phyloP scores from a whole-genome alignment of 2,888 invertebrate species.

The Agrochola lota region DNA sequence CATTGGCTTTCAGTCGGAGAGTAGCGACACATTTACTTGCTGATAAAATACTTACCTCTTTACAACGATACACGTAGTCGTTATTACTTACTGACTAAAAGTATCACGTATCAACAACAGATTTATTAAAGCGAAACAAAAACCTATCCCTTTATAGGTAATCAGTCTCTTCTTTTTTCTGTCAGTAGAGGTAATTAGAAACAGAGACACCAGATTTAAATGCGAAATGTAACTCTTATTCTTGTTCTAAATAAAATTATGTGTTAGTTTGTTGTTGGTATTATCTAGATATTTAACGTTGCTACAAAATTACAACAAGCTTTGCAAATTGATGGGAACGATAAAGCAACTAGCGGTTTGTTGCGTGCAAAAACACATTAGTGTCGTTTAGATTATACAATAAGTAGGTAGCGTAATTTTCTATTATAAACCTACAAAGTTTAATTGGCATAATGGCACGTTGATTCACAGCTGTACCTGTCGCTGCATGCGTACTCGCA shows the following conservation, averaged over 20 bases:
- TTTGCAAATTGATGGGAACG: constrained; percentile 13
- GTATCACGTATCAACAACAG: neutral
- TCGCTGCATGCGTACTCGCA: constrained; percentile 93
- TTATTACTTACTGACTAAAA: neutral
- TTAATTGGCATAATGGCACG: constrained; percentile 17
- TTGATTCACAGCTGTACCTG: constrained; percentile 87
- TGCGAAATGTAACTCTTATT: neutral
- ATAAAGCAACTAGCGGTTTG: constrained; percentile 4
- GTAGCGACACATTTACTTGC: neutral
- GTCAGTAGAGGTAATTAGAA: neutral
- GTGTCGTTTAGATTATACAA: constrained; percentile 37
- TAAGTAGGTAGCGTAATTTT: constrained; percentile 24
- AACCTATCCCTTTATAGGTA: neutral
- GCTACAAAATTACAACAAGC: neutral
- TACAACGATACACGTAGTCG: neutral
- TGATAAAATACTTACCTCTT: neutral
- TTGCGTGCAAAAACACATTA: constrained; percentile 23
- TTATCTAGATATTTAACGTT: neutral
- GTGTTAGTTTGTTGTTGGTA: neutral
- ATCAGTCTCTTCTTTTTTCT: neutral
- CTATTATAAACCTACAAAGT: constrained; percentile 25
- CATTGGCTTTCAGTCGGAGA: neutral
- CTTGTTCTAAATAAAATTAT: neutral
- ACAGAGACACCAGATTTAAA: neutral
- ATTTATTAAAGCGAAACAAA: neutral